Evolutionary conservation across 2,888 invertebrate species (phyloP).

Genomic region (Iselma pallidipennis): DNA sequence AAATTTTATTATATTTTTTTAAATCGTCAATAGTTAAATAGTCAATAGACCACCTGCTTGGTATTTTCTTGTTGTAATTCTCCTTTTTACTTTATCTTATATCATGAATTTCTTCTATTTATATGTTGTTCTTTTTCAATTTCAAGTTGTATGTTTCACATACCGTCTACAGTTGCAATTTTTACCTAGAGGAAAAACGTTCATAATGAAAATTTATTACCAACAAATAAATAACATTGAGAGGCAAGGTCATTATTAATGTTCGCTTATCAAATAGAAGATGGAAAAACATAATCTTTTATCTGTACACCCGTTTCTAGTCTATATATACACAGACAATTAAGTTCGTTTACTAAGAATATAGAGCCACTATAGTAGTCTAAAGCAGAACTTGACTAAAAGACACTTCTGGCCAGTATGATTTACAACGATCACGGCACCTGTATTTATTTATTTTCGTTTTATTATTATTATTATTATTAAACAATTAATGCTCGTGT

Average conservation of each 20-base stretch:
- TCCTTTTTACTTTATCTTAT: background rate
- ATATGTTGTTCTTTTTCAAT: background rate
- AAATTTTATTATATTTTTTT: too few species aligned
- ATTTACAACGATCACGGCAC: too few species aligned
- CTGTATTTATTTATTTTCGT: too few species aligned
- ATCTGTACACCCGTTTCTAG: too few species aligned
- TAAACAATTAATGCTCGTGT: too few species aligned
- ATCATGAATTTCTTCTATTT: background rate
- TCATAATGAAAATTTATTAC: background rate
- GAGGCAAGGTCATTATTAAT: background rate
- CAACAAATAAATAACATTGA: background rate
- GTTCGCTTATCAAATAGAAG: background rate
- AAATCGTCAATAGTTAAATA: background rate
- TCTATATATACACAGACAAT: too few species aligned
- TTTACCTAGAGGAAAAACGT: background rate
- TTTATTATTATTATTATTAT: too few species aligned
- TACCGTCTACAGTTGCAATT: background rate
- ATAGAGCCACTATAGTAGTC: too few species aligned
- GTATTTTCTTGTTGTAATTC: background rate
- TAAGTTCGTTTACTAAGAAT: too few species aligned
- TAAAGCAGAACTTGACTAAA: too few species aligned
- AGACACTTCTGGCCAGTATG: too few species aligned
- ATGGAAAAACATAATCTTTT: too few species aligned
- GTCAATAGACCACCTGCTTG: background rate
- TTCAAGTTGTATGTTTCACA: background rate